phyloP scores from a whole-genome alignment of 2,888 invertebrate genomes.

The Cryptocephalus moraei region DNA sequence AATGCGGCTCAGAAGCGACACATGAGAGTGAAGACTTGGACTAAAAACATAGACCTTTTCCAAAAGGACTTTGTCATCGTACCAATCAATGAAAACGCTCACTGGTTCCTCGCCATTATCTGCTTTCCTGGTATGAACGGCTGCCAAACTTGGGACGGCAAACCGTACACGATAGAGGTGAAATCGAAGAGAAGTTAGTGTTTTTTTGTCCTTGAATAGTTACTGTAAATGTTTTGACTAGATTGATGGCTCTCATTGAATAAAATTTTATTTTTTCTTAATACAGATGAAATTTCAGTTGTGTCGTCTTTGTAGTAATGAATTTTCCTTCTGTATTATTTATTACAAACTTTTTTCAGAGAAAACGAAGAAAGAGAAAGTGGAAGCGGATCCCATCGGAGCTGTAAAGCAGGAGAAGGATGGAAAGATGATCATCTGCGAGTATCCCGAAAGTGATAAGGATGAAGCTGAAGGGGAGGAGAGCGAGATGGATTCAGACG shows the following conservation, averaged over 20 bases:
- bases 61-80: conserved; percentile 93
- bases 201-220: conserved; percentile 2
- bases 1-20: conserved; percentile 79
- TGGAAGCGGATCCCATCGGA: conserved; percentile 45
- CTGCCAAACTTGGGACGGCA: conserved; percentile 57
- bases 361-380: conserved; percentile 7
- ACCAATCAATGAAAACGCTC: conserved; percentile 96
- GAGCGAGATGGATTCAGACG: conserved; percentile 51
- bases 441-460: conserved; percentile 62
- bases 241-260: too few species aligned
- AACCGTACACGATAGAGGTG: conserved; percentile 40
- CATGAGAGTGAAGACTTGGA: conserved; percentile 89
- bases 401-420: conserved; percentile 32
- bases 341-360: neutral
- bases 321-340: too few species aligned
- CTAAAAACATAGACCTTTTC: conserved; percentile 92
- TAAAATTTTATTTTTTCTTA: too few species aligned
- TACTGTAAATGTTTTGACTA: neutral
- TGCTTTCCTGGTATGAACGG: conserved; percentile 83
- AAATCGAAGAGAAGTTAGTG: conserved; percentile 39
- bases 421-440: conserved; percentile 46
- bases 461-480: conserved; percentile 65
- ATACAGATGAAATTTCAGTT: too few species aligned
- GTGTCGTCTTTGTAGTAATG: too few species aligned
- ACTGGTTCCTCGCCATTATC: conserved; percentile 96